Base-by-base conservation (phyloP, 2,113 vertebrate genomes). In the Saimiri boliviensis region DNA sequence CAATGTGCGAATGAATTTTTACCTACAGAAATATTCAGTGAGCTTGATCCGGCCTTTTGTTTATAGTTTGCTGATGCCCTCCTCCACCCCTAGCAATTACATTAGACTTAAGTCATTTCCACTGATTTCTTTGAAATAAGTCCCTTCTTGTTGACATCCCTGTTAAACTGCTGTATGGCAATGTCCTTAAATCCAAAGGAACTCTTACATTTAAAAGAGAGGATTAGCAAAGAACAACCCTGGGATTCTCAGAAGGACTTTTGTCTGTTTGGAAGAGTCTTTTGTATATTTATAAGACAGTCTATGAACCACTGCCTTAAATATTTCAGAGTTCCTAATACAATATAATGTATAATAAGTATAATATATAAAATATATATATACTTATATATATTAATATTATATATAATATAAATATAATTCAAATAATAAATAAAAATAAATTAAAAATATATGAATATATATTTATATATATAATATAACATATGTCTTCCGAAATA, bases 401-500 rank as follows among this genome's bases (percentile, higher is more conserved):
- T n/a, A n/a, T n/a, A n/a, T n/a, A n/a, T n/a, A n/a, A n/a, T n/a
- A n/a, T n/a, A n/a, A n/a, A n/a, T n/a, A n/a, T n/a, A n/a, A n/a
- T n/a, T n/a, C n/a, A n/a, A n/a, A n/a, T n/a, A n/a, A n/a, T n/a
- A n/a, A n/a, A n/a, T n/a, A n/a, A n/a, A n/a, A n/a, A n/a, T n/a
- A n/a, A n/a, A n/a, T n/a, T n/a, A n/a, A n/a, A n/a, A n/a, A n/a
- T n/a, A n/a, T n/a, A n/a, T n/a, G n/a, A n/a, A n/a, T n/a, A n/a
- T n/a, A n/a, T n/a, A n/a, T n/a, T n/a, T n/a, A n/a, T n/a, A n/a
- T n/a, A n/a, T n/a, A n/a, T n/a, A n/a, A 98, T 98, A 97, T 97
- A 94, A 96, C 98, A 99, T 99, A 99, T 99, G 98, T 99, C 98
- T 99, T 98, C 98, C 98, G 99, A 99, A 99, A 99, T 99, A 99